Conservation (phyloP, 2,888 invertebrate species). For the Apodemia mormo region DNA sequence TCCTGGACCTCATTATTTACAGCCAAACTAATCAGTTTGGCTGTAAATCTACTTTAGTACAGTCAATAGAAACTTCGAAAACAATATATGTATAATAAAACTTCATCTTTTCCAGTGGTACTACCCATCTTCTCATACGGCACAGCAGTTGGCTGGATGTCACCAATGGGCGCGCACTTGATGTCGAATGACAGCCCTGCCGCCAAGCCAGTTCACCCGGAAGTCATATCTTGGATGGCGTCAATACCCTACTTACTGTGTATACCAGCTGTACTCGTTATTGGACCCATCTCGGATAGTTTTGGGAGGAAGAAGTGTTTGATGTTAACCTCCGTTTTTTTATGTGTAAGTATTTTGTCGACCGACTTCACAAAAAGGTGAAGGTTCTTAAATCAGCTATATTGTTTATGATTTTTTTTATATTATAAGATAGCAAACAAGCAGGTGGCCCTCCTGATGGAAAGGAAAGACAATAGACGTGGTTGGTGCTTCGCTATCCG, state of each 20-base stretch:
- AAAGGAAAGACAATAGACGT: too few relatives aligned
- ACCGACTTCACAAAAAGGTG: too few relatives aligned
- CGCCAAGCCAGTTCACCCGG: slow-evolving; percentile 61
- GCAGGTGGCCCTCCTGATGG: too few relatives aligned
- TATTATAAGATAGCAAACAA: too few relatives aligned
- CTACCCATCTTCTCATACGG: slow-evolving; percentile 80
- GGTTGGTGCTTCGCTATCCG: too few relatives aligned
- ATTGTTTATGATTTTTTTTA: too few relatives aligned
- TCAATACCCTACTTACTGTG: slow-evolving; percentile 80
- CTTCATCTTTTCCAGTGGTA: slow-evolving; percentile 63
- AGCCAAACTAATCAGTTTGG: too few relatives aligned
- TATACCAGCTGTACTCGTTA: slow-evolving; percentile 76
- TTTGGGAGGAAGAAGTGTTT: slow-evolving; percentile 77
- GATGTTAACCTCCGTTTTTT: slow-evolving; percentile 65
- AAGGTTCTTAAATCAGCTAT: too few relatives aligned
- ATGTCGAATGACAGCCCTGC: slow-evolving; percentile 69
- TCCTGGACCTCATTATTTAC: too few relatives aligned
- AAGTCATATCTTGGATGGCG: slow-evolving; percentile 80
- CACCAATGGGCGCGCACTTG: slow-evolving; percentile 78
- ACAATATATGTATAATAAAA: too few relatives aligned
- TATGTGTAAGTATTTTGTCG: slow-evolving; percentile 56
- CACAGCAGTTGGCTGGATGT: slow-evolving; percentile 79
- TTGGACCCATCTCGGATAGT: slow-evolving; percentile 76
- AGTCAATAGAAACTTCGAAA: too few relatives aligned
- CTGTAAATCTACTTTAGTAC: too few relatives aligned